Conservation (phyloP, 2,888 invertebrate genomes). For the Xanthia icteritia region DNA sequence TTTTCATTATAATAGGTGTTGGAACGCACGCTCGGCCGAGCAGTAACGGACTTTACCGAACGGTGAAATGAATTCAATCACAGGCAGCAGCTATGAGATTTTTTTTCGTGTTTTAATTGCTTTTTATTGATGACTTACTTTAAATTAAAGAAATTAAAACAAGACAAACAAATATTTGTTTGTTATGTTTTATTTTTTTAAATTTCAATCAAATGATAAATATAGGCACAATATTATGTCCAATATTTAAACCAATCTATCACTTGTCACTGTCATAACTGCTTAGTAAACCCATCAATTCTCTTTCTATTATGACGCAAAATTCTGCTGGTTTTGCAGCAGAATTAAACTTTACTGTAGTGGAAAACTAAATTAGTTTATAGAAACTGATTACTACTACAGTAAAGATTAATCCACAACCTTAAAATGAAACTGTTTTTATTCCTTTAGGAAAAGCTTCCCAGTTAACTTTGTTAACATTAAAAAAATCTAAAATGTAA, state of each 20-base stretch:
- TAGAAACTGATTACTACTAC: background rate
- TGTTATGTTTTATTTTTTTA: no score
- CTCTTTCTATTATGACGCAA: background rate
- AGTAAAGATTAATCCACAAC: background rate
- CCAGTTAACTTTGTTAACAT: slow-evolving; percentile 1
- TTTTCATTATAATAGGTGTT: slow-evolving; percentile 65
- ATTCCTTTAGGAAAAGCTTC: background rate
- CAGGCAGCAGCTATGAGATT: slow-evolving; percentile 1
- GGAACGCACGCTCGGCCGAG: slow-evolving; percentile 54
- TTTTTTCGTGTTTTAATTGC: slow-evolving; percentile 35
- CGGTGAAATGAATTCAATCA: slow-evolving; percentile 54
- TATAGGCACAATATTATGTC: no score
- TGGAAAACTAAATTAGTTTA: no score
- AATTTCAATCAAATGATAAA: no score
- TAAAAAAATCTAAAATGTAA: slow-evolving; percentile 17
- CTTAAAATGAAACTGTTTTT: background rate
- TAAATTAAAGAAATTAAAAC: background rate
- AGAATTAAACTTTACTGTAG: no score
- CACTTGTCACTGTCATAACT: background rate
- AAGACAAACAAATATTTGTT: background rate
- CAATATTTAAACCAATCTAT: background rate
- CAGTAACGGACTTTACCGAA: slow-evolving; percentile 56
- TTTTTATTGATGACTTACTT: slow-evolving; percentile 7
- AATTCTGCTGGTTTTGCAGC: no score
- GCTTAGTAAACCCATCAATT: background rate